Conservation (phyloP, 2,113 vertebrate species). For the Pteronura brasiliensis region DNA sequence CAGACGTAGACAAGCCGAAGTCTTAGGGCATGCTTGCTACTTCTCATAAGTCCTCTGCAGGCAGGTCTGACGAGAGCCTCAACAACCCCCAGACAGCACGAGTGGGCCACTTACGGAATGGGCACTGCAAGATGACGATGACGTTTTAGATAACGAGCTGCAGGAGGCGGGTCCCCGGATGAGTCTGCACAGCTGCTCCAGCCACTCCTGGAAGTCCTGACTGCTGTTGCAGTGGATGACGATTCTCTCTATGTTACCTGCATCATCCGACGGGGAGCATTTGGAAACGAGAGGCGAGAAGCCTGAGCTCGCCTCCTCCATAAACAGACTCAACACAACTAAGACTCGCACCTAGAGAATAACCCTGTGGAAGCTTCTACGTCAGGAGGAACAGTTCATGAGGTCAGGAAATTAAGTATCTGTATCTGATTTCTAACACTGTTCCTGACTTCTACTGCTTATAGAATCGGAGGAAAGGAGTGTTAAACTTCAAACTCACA, state of each 20-base stretch:
- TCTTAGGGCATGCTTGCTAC: neutral
- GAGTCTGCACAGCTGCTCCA: slow-evolving; percentile 91
- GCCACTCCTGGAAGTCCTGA: slow-evolving; percentile 95
- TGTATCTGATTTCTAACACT: neutral
- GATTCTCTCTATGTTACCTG: slow-evolving; percentile 90
- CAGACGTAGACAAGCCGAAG: neutral
- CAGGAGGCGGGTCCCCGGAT: slow-evolving; percentile 90
- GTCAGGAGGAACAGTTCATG: neutral
- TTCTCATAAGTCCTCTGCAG: slow-evolving; percentile 26
- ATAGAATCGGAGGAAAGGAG: neutral
- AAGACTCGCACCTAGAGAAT: neutral
- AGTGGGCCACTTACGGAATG: slow-evolving; percentile 77
- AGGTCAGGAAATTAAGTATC: neutral
- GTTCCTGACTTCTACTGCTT: neutral
- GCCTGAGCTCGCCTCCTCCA: neutral
- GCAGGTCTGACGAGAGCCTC: neutral
- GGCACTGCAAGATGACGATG: slow-evolving; percentile 82
- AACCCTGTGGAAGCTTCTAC: neutral
- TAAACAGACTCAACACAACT: neutral
- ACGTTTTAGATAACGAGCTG: slow-evolving; percentile 85
- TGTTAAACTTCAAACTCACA: neutral
- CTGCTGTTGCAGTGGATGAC: slow-evolving; percentile 90
- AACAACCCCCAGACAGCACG: neutral
- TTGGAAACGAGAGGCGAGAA: slow-evolving; percentile 3
- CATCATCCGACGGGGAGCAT: neutral